Evolutionary conservation across 2,888 invertebrate species (phyloP).

Genomic region (Gastracanthus pulcherrimus): DNA sequence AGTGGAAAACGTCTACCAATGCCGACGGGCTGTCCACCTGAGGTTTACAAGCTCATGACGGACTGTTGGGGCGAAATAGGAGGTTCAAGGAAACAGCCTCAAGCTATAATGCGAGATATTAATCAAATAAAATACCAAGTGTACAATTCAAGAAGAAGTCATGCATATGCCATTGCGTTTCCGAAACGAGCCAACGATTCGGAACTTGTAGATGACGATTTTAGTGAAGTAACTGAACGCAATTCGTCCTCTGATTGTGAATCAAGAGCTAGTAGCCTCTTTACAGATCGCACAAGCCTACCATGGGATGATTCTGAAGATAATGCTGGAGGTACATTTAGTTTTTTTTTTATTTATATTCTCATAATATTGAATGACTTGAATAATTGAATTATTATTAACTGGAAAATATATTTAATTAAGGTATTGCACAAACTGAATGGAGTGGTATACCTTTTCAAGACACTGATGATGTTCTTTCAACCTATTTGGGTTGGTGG

Average conservation of each 20-base stretch:
- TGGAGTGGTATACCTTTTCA: constrained; percentile 45
- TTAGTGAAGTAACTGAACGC: constrained; percentile 64
- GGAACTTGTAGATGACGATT: constrained; percentile 63
- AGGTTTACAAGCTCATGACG: constrained; percentile 87
- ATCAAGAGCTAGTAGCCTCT: constrained; percentile 69
- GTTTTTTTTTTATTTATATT: neutral
- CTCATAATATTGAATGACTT: neutral
- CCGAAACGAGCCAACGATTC: constrained; percentile 72
- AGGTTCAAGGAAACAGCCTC: constrained; percentile 86
- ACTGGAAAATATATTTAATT: constrained; percentile 1
- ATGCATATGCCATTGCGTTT: constrained; percentile 81
- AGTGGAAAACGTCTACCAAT: constrained; percentile 84
- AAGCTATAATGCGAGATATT: constrained; percentile 91
- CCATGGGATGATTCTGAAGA: constrained; percentile 72
- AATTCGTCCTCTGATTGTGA: constrained; percentile 72
- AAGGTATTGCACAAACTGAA: constrained; percentile 21
- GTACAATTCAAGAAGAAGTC: constrained; percentile 81
- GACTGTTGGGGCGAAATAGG: constrained; percentile 91
- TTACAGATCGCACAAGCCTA: constrained; percentile 71
- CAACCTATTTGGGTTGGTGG: constrained; percentile 69
- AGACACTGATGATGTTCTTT: constrained; percentile 66
- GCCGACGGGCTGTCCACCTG: constrained; percentile 85
- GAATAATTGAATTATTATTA: neutral
- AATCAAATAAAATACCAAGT: constrained; percentile 88
- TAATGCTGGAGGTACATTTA: constrained; percentile 58